These are phyloP conservation scores for Parus major DNA, from an alignment of 2,113 vertebrate genomes.

Conservation along the genomic window DNA sequence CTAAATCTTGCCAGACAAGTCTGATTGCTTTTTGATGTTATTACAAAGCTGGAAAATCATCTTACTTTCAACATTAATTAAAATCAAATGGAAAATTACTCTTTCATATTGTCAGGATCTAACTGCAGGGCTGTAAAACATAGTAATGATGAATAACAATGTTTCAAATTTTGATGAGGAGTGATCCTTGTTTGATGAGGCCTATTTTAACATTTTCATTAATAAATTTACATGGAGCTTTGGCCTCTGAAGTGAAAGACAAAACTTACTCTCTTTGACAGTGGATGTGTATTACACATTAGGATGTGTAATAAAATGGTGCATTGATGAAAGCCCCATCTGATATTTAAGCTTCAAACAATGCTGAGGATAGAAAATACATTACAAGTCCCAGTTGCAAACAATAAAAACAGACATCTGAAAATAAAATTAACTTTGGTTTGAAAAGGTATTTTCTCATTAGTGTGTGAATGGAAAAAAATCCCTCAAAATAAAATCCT, in stretches of 20 bases:
- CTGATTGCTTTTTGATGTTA: constrained; percentile 5
- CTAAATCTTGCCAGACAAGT: neutral
- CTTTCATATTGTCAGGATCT: neutral
- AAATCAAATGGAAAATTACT: constrained; percentile 6
- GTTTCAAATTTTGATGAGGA: neutral
- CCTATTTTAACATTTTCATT: neutral
- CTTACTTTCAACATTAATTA: constrained; percentile 20
- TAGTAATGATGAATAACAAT: neutral
- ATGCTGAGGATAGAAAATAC: neutral
- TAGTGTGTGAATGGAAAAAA: neutral
- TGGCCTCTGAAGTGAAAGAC: neutral
- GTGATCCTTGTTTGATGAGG: neutral
- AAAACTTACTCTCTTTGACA: neutral
- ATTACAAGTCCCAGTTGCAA: neutral
- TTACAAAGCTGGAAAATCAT: neutral
- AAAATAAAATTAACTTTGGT: neutral
- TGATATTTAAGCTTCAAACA: neutral
- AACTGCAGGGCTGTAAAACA: neutral
- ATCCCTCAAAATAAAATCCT: neutral
- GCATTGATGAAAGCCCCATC: neutral
- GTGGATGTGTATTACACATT: no score
- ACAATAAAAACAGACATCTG: neutral
- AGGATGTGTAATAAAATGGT: neutral
- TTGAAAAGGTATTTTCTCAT: neutral
- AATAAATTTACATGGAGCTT: neutral